These are phyloP conservation scores for Macroglossus sobrinus DNA, from an alignment of 2,113 vertebrate genomes.

Conservation along the genomic window DNA sequence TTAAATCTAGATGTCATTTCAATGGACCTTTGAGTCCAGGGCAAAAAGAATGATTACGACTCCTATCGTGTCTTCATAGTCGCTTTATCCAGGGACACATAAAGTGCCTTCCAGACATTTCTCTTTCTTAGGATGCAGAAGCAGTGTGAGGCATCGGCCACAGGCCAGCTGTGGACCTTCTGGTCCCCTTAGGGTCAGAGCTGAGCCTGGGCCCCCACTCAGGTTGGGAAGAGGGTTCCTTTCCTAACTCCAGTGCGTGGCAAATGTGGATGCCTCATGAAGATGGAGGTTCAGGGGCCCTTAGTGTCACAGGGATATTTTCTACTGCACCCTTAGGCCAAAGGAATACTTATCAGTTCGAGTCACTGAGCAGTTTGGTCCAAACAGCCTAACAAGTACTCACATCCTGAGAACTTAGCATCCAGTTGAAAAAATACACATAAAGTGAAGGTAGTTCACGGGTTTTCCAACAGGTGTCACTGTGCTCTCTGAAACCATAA, in stretches of 20 bases:
- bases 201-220: background rate
- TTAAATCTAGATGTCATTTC: background rate
- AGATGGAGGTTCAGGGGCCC: background rate
- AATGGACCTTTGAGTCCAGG: background rate
- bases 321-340: rapidly evolving
- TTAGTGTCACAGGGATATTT: too few relatives aligned
- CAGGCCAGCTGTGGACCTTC: too few relatives aligned
- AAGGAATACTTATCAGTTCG: background rate
- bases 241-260: rapidly evolving
- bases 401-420: too few relatives aligned
- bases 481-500: background rate
- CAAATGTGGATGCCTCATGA: background rate
- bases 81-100: background rate
- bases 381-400: background rate
- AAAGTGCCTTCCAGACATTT: background rate
- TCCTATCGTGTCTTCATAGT: background rate
- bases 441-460: background rate
- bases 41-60: background rate
- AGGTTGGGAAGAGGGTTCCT: background rate
- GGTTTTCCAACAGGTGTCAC: background rate
- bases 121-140: background rate
- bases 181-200: too few relatives aligned
- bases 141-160: too few relatives aligned
- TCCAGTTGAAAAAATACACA: too few relatives aligned
- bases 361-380: background rate